phyloP scores from a whole-genome alignment of 2,113 vertebrate genomes.

The Halichoeres trimaculatus region DNA sequence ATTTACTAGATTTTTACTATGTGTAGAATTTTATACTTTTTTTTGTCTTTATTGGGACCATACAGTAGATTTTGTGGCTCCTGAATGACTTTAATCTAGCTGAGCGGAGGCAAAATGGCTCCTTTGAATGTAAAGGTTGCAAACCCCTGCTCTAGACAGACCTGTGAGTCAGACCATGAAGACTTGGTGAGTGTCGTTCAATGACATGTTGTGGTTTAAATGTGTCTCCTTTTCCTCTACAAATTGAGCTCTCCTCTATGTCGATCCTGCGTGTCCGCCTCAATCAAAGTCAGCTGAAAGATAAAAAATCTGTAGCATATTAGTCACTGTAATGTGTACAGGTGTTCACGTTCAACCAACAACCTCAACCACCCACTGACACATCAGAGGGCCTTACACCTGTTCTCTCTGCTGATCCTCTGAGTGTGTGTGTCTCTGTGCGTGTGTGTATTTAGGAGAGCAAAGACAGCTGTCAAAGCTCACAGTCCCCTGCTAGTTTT shows the following conservation, averaged over 20 bases:
- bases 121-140: too few relatives aligned
- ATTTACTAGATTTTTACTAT: too few relatives aligned
- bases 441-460: slow-evolving; percentile 37
- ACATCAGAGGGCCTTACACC: slow-evolving; percentile 48
- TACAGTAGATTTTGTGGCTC: too few relatives aligned
- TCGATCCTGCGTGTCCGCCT: background rate
- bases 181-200: too few relatives aligned
- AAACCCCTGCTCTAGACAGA: too few relatives aligned
- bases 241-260: background rate
- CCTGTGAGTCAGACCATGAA: too few relatives aligned
- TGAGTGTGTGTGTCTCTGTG: slow-evolving; percentile 21
- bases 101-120: too few relatives aligned
- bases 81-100: too few relatives aligned
- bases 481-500: slow-evolving; percentile 72
- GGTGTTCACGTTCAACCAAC: slow-evolving; percentile 31
- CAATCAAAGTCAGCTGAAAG: slow-evolving; percentile 5
- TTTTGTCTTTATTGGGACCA: too few relatives aligned
- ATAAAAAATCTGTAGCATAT: background rate
- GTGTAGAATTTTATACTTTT: too few relatives aligned
- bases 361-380: slow-evolving; percentile 47
- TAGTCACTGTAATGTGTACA: slow-evolving; percentile 1
- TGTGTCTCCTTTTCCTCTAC: background rate
- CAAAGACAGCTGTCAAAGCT: slow-evolving; percentile 77
- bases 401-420: slow-evolving; percentile 28
- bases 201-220: too few relatives aligned